Base-by-base conservation (phyloP, 2,113 vertebrate species). In the Rhipidura dahli region DNA sequence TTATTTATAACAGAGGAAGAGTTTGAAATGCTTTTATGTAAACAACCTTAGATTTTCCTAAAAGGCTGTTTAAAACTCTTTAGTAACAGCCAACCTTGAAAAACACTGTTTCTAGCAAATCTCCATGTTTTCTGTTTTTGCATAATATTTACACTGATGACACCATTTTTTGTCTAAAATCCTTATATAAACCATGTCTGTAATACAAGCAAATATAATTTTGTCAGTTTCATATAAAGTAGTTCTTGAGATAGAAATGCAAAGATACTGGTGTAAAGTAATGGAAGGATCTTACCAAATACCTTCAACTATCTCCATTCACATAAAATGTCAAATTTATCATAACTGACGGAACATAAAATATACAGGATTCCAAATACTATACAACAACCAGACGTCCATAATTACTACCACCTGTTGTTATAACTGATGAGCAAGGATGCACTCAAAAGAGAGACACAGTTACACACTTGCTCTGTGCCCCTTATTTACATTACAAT, bases 1-100 rank as follows among this genome's bases (percentile, higher is more conserved):
- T 94, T 97, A 97, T 97, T 97, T 97, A 95, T 83, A 96, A 94
- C 79, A 94, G 42, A 93, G 83, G 49, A 97, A 96, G 94, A 95
- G 92, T 96, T 87, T 98, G 96, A 98, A 98, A 97, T 75, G 78
- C 57, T 97, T 97, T 96, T 82, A 91, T 96, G 85, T 98, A 98
- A 98, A 97, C 93, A 98, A 91, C 77, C 81, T 79, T 30, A 95
- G 93, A 79, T 97, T 96, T 97, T 94, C 60, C 39, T 53, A 95
- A 97, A 97, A 97, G 94, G 83, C 68, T 96, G 69, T 95, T 97
- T 97, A 96, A 97, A 93, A 97, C 51, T 71, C 68, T 85, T 91
- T 72, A 96, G 87, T 94, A 94, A 71, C 83, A 94, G 77, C 35
- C 35, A 68, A 88, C 54, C 79, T 94, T 93, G 75, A 89, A 91